Evolutionary conservation across 2,797 vertebrate species (phyloP), one percentile per base, ranked within the genome.

Genomic region (Sciurus carolinensis): DNA sequence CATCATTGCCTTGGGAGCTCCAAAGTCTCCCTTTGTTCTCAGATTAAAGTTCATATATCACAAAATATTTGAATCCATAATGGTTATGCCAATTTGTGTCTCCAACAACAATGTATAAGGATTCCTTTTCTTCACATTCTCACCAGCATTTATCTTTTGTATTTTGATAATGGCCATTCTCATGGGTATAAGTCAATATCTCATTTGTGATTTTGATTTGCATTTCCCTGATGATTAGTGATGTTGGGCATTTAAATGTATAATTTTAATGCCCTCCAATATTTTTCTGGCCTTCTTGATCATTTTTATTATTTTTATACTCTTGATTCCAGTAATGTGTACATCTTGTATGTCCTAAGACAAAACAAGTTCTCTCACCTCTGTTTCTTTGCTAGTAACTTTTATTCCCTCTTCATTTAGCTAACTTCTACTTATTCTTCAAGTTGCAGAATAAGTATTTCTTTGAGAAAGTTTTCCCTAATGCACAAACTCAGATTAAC

Each of bases 11-110:
- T 90, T 92, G 22, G 15, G 62, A 69, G 28, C 5, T 22, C 13
- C 9, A 67, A 0, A 50, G 3, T 71, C 44, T 79, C 18, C 36
- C 26, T 79, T 24, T 50, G 26, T 39, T 22, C 36, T 85, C 73
- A 94, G 33, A 62, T 54, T 84, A 57, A 90, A 86, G 36, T 66
- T 92, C 26, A 94, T 87, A 82, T 47, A 52, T 30, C 62, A 39
- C 64, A 76, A 76, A 44, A 88, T 47, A 76, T 47, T 64, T 75
- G 20, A 87, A n/a, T 62, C 0, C 18, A 80, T 54, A 44, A 20
- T 54, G 18, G 12, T 10, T 71, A 20, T 54, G 1, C 30, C n/a
- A 80, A 54, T 71, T 30, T 79, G 39, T 42, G 22, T 84, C 18
- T 75, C 42, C 36, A 54, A 20, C n/a, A 67, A 26, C 36, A 80